phyloP scores from a whole-genome alignment of 2,888 invertebrate species.

The Melanophora roralis region DNA sequence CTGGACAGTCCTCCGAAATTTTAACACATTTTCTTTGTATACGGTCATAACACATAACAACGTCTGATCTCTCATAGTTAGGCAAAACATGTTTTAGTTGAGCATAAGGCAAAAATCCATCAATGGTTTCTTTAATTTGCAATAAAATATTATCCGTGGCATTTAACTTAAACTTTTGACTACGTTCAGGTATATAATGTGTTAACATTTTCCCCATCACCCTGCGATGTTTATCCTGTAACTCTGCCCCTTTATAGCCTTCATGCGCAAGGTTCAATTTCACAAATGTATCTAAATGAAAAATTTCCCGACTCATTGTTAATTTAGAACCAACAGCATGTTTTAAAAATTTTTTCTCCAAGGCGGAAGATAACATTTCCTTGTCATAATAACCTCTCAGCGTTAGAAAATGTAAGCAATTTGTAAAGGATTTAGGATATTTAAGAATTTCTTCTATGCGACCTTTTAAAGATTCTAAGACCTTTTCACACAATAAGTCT shows the following conservation, averaged over 20 bases:
- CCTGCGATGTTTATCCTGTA: slow-evolving; percentile 78
- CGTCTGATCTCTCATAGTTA: slow-evolving; percentile 82
- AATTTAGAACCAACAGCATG: slow-evolving; percentile 79
- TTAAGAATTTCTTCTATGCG: slow-evolving; percentile 80
- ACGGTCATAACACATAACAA: slow-evolving; percentile 80
- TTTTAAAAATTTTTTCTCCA: slow-evolving; percentile 80
- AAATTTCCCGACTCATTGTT: slow-evolving; percentile 80
- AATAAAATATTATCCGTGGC: slow-evolving; percentile 80
- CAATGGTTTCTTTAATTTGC: slow-evolving; percentile 79
- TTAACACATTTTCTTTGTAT: slow-evolving; percentile 78
- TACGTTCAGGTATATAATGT: slow-evolving; percentile 80
- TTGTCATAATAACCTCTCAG: slow-evolving; percentile 79
- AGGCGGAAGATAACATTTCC: slow-evolving; percentile 80
- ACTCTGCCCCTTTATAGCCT: slow-evolving; percentile 79
- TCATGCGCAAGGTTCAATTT: slow-evolving; percentile 70
- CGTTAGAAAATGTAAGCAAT: slow-evolving; percentile 81
- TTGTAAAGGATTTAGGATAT: slow-evolving; percentile 81
- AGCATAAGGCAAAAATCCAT: slow-evolving; percentile 78
- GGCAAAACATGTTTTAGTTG: slow-evolving; percentile 81
- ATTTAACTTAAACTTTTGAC: slow-evolving; percentile 79
- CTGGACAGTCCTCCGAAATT: slow-evolving; percentile 78
- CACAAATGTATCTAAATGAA: slow-evolving; percentile 81
- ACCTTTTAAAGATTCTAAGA: slow-evolving; percentile 78
- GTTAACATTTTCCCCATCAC: slow-evolving; percentile 81
- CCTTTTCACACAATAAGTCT: slow-evolving; percentile 77